These are phyloP conservation scores for Rhinogobio ventralis DNA, from an alignment of 2,797 vertebrate species.

Conservation along the genomic window DNA sequence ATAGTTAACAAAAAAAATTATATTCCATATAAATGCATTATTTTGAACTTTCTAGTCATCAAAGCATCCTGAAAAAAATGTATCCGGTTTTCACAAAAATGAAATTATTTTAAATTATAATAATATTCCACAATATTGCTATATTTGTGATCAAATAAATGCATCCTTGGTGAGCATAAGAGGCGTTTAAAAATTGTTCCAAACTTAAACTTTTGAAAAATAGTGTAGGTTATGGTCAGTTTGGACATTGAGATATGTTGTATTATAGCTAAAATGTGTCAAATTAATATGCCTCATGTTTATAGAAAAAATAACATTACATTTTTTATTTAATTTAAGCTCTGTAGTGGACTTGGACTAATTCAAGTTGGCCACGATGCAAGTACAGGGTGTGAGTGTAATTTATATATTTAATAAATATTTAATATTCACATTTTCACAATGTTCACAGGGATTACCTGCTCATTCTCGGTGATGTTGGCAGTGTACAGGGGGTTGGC, in stretches of 20 bases:
- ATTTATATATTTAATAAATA: no score
- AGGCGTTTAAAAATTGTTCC: not conserved
- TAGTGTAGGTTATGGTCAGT: not conserved
- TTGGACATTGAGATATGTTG: not conserved
- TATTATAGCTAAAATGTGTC: not conserved
- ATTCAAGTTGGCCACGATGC: no score
- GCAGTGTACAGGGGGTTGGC: constrained; percentile 79
- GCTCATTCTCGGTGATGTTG: constrained; percentile 78
- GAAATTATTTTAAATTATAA: not conserved
- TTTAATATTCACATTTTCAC: no score
- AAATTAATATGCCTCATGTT: no score
- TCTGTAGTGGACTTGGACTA: no score
- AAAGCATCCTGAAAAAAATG: not conserved
- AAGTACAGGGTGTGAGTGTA: no score
- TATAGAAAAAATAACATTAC: no score
- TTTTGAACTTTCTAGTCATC: not conserved
- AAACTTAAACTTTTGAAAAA: not conserved
- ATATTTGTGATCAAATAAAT: not conserved
- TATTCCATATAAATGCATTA: not conserved
- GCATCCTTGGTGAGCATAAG: not conserved
- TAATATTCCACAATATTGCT: not conserved
- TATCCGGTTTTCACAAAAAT: not conserved
- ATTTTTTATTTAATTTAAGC: not conserved
- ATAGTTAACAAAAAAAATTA: not conserved
- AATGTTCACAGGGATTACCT: constrained; percentile 70